Base-by-base conservation (phyloP, 2,797 vertebrate species). In the Notolabrus celidotus region DNA sequence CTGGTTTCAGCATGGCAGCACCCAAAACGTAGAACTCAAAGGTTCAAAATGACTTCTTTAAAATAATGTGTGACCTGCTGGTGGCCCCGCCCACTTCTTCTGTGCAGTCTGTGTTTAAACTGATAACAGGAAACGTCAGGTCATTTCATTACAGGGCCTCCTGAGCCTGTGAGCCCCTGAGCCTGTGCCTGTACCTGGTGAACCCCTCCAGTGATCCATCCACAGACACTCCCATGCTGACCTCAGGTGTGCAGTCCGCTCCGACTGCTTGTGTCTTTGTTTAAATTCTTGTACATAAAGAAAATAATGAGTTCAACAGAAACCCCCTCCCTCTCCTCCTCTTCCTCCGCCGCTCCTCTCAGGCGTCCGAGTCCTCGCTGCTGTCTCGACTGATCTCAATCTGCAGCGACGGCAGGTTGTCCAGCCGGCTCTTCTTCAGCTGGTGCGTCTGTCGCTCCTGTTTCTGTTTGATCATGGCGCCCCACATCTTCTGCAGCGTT, bases 341-440 rank as follows among this genome's bases (percentile, higher is more conserved):
- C 41, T 17, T 42, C n/a, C 41, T 42, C n/a, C 41, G 42, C 39
- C 17, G 1, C 7, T 12, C 11, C 10, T 7, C 16, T 99, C 95
- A 99, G 53, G 96, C 96, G 76, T 98, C 97, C 0, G 96, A 97
- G 68, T 99, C 97, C 10, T 97, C 96, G 82, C 95, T 99, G 95
- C 97, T 98, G 87, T 99, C 97, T 23, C 96, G 94, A 93, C 97
- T 99, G 92, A 99, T 99, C 93, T 99, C 97, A 6, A 99, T 99
- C 88, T 99, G 98, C 80, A 99, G 94, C 0, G 97, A 99, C 0
- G 98, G 97, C 71, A 99, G 94, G 91, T 97, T 95, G 93, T 98
- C 98, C 89, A 99, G 91, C 0, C 97, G 95, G 83, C 97, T 98
- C 93, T 98, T 99, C 92, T 99, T 99, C 85, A 96, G 80, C 92